Percentiles rank a stretch among this genome's conserved stretches.
Evolutionary conservation across 2,113 vertebrate genomes (phyloP).

Genomic region (Chrysemys picta): DNA sequence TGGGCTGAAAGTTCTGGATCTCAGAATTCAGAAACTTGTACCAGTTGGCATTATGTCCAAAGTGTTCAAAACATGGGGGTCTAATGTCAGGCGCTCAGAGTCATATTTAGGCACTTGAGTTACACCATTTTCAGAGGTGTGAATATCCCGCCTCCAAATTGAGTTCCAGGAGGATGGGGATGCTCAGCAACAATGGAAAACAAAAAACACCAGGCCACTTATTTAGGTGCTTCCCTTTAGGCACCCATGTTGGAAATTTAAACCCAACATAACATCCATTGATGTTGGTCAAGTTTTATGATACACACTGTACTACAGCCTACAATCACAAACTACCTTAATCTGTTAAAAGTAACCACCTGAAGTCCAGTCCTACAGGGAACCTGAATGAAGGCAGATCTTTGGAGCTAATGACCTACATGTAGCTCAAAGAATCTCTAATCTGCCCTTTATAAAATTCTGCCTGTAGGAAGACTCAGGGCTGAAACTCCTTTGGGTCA

Average conservation of each 20-base stretch:
- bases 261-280: neutral
- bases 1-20: neutral
- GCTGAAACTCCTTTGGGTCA: conserved; percentile 12
- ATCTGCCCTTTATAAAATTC: conserved; percentile 1
- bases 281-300: neutral
- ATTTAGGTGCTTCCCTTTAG: neutral
- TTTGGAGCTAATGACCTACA: neutral
- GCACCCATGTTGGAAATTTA: neutral
- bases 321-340: neutral
- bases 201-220: neutral
- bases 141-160: neutral
- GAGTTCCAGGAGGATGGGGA: neutral
- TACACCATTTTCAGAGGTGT: neutral
- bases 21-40: neutral
- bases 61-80: neutral
- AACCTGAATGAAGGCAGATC: neutral
- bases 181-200: neutral
- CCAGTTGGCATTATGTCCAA: neutral
- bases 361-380: neutral
- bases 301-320: accelerated
- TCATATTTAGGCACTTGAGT: neutral
- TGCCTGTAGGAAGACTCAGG: neutral
- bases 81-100: neutral
- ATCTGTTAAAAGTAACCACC: neutral
- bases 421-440: neutral